phyloP scores from a whole-genome alignment of 2,797 vertebrate genomes.

The Mormyrus hasselquistii region DNA sequence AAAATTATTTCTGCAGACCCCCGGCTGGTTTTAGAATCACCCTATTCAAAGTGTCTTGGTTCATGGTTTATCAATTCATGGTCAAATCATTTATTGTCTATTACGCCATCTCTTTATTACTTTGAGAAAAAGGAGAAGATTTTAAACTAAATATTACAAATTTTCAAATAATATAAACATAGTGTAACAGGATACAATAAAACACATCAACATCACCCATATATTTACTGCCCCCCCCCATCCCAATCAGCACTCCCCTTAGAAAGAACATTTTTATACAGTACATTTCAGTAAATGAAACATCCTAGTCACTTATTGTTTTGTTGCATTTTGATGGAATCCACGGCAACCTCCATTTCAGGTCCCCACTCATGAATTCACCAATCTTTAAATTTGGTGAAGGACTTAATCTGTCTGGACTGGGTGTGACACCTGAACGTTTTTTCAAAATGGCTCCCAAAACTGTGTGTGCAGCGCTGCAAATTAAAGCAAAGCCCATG shows the following conservation, averaged over 20 bases:
- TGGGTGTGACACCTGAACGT: not conserved
- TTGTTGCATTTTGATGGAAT: not conserved
- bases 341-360: not conserved
- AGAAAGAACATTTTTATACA: constrained; percentile 19
- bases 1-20: not conserved
- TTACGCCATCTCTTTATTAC: not conserved
- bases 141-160: constrained; percentile 24
- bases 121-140: constrained; percentile 11
- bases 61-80: constrained; percentile 7
- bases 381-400: not conserved
- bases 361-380: not conserved
- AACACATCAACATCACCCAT: constrained; percentile 9
- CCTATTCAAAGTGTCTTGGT: not conserved
- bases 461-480: not conserved
- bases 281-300: constrained; percentile 15
- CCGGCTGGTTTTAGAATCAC: not conserved
- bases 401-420: not conserved
- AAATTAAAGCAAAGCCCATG: not conserved
- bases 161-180: constrained; percentile 22
- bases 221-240: not conserved
- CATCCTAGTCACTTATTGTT: not conserved
- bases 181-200: constrained; percentile 22
- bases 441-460: constrained; percentile 1
- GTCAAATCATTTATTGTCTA: constrained; percentile 13
- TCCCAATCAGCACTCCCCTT: not conserved